These are phyloP conservation scores for Pissodes strobi DNA, from an alignment of 1,140 invertebrate species.

Conservation along the genomic window DNA sequence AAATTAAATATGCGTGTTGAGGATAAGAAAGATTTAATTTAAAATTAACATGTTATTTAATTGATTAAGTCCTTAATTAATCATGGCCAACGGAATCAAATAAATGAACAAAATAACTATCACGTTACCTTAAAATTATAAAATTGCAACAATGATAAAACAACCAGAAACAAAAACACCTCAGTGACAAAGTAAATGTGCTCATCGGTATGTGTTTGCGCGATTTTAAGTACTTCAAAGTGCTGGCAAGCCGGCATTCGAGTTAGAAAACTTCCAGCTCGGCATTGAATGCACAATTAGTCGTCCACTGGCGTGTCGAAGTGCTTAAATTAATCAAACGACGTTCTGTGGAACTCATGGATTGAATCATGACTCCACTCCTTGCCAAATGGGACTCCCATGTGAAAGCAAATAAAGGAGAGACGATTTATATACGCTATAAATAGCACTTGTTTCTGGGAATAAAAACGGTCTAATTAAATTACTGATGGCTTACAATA, in stretches of 20 bases:
- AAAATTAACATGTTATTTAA: too few relatives aligned
- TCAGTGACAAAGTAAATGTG: too few relatives aligned
- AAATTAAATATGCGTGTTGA: too few relatives aligned
- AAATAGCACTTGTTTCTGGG: background rate
- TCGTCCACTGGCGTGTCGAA: constrained; percentile 27
- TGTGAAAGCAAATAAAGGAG: constrained; percentile 21
- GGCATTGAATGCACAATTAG: constrained; percentile 29
- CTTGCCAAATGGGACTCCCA: constrained; percentile 22
- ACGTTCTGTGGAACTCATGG: constrained; percentile 16
- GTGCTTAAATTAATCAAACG: constrained; percentile 26
- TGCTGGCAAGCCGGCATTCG: constrained; percentile 12
- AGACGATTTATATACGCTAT: constrained; percentile 3
- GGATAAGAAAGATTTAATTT: too few relatives aligned
- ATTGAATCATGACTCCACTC: constrained; percentile 21
- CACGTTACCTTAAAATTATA: too few relatives aligned
- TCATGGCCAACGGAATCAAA: too few relatives aligned
- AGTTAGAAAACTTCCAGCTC: constrained; percentile 15
- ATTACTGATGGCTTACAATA: too few relatives aligned
- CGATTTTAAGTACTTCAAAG: constrained; percentile 14
- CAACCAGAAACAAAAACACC: too few relatives aligned
- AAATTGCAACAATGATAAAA: too few relatives aligned
- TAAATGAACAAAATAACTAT: too few relatives aligned
- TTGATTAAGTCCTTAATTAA: too few relatives aligned
- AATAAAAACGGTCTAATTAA: constrained; percentile 7
- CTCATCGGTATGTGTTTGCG: too few relatives aligned